These are phyloP conservation scores for Falco cherrug DNA, from an alignment of 2,797 vertebrate genomes.

Conservation along the genomic window DNA sequence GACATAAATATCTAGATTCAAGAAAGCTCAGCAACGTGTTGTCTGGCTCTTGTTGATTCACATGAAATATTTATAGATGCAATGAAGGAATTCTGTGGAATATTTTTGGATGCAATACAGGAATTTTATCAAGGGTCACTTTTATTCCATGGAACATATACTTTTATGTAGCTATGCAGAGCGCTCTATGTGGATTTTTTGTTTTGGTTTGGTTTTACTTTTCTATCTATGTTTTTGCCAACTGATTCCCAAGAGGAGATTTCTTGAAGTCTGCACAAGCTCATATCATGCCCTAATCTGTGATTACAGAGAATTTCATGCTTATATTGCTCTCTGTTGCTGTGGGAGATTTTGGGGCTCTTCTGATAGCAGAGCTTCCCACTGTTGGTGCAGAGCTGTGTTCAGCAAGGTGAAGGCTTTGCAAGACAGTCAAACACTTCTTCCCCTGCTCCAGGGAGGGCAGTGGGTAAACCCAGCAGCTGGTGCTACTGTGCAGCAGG, in stretches of 20 bases:
- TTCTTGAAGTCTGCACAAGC: neutral
- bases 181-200: neutral
- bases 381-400: neutral
- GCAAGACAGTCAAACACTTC: neutral
- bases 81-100: neutral
- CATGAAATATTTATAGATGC: neutral
- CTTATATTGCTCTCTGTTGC: neutral
- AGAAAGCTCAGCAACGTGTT: fast-evolving
- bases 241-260: neutral
- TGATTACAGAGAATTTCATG: neutral
- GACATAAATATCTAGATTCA: neutral
- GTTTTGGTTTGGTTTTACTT: neutral
- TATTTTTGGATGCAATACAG: neutral
- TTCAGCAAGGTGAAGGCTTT: neutral
- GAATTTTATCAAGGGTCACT: neutral
- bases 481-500: neutral
- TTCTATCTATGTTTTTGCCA: neutral
- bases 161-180: neutral
- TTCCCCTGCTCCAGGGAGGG: neutral
- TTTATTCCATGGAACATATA: neutral
- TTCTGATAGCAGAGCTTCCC: neutral
- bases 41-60: neutral
- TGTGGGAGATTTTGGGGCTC: neutral
- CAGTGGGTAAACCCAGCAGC: neutral
- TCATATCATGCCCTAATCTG: neutral